Evolutionary conservation across 37 sponge, comb jelly and placozoan species (phyloP).

Genomic region (Dysidea cf. avara): DNA sequence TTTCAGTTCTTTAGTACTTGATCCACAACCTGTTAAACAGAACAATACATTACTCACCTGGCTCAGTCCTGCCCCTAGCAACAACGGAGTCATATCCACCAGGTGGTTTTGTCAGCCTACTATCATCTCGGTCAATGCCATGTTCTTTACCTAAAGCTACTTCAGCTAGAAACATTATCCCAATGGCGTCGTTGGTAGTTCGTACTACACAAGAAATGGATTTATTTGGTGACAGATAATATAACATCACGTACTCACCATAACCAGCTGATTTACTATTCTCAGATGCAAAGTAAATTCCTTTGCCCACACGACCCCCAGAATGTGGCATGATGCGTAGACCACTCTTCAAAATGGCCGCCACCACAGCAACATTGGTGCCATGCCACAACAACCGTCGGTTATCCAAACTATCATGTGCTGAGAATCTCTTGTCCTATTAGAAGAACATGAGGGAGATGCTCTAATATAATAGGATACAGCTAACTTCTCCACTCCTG

Average conservation of each 20-base stretch:
- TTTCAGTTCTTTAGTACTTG: no score
- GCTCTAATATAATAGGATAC: no score
- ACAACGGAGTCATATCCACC: constrained; percentile 73
- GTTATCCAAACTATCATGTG: constrained; percentile 63
- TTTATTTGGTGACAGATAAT: no score
- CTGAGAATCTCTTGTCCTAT: constrained; percentile 53
- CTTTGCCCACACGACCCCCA: constrained; percentile 81
- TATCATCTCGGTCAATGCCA: constrained; percentile 70
- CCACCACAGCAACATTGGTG: constrained; percentile 93
- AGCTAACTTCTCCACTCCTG: constrained; percentile 71
- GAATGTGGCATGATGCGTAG: no score
- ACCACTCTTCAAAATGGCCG: no score
- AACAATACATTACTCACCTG: constrained; percentile 78
- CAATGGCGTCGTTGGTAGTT: constrained; percentile 35
- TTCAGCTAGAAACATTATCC: constrained; percentile 92
- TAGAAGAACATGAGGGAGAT: no score
- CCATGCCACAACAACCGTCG: no score
- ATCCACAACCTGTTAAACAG: no score
- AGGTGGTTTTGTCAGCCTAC: constrained; percentile 58
- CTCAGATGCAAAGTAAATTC: no score
- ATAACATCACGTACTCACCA: no score
- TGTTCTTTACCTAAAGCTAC: constrained; percentile 86
- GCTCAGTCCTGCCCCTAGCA: constrained; percentile 87
- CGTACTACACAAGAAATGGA: no score
- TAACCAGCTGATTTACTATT: no score